Percentiles rank a stretch among this genome's conserved stretches.
Evolutionary conservation across 2,113 vertebrate species (phyloP).

Genomic region (Verasper variegatus): DNA sequence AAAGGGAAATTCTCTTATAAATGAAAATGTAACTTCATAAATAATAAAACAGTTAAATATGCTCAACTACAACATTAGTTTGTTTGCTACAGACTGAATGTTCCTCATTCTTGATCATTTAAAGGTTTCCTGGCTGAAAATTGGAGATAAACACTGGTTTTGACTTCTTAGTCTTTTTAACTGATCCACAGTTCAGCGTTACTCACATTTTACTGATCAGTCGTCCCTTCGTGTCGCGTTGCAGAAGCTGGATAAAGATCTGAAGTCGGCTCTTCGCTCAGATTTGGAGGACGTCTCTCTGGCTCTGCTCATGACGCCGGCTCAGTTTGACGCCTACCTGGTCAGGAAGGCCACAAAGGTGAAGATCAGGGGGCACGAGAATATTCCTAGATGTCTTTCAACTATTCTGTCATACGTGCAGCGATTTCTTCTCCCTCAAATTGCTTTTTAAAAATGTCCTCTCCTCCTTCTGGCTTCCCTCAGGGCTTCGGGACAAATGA

Average conservation of each 20-base stretch:
- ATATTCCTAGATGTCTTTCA: no score
- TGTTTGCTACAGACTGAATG: no score
- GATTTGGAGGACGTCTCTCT: constrained; percentile 86
- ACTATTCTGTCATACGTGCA: no score
- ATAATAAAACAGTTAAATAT: no score
- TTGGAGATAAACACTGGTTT: background rate
- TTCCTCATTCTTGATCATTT: no score
- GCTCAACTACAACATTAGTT: no score
- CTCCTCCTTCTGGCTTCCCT: background rate
- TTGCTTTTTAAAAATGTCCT: background rate
- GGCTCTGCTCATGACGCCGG: constrained; percentile 88
- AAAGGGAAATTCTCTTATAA: background rate
- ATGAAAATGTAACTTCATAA: background rate
- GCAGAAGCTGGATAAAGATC: constrained; percentile 82
- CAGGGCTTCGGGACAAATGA: constrained; percentile 91
- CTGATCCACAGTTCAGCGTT: no score
- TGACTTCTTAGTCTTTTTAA: no score
- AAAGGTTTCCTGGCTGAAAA: no score
- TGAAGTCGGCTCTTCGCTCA: constrained; percentile 86
- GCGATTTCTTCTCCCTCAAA: no score
- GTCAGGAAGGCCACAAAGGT: constrained; percentile 80
- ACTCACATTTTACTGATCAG: no score
- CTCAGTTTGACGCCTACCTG: constrained; percentile 88
- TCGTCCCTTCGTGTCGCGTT: background rate
- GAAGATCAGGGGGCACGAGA: background rate